Evolutionary conservation across 2,113 vertebrate species (phyloP), one percentile per base, ranked within the genome.

Genomic region (Mola mola): DNA sequence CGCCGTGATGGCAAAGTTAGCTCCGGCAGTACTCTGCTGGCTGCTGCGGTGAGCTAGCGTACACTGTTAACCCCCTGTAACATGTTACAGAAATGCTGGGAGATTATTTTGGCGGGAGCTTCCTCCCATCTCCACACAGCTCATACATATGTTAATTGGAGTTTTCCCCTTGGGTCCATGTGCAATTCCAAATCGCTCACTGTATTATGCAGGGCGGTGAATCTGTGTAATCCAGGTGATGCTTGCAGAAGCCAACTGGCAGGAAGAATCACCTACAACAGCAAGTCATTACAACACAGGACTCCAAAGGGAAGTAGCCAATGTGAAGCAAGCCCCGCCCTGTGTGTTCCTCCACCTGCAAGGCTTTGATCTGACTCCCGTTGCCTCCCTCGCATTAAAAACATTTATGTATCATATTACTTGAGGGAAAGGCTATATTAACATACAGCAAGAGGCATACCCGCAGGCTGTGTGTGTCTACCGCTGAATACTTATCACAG

Each of bases 121-220:
- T 72, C 52, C 63, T 72, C 75, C 80, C 75, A 63, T 86, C 73
- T 65, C 70, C 16, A 10, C 72, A 72, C 46, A 66, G 60, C 88
- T 87, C 82, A 90, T 92, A 67, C 79, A 90, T 89, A 87, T 88
- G 83, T 71, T 85, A 87, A 90, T 89, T 83, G 74, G 60, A 87
- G 78, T 84, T 78, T 72, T 41, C 19, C 72, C 72, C 63, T 61
- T 15, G 47, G 65, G 84, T 81, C 57, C 48, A 24, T 81, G 65
- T 84, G 87, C 84, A 72, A 66, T 69, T 86, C 72, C 53, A 81
- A 79, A 83, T 87, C 53, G 66, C 64, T 73, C 66, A 70, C 46
- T 44, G 60, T 78, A 61, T 84, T 81, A 75, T 84, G 72, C 73
- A 72, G 78, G 73, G 40, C 41, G 69, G 72, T 60, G 66, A 78